Evolutionary conservation across 1,140 invertebrate species (phyloP).

Genomic region (Megalopta genalis): DNA sequence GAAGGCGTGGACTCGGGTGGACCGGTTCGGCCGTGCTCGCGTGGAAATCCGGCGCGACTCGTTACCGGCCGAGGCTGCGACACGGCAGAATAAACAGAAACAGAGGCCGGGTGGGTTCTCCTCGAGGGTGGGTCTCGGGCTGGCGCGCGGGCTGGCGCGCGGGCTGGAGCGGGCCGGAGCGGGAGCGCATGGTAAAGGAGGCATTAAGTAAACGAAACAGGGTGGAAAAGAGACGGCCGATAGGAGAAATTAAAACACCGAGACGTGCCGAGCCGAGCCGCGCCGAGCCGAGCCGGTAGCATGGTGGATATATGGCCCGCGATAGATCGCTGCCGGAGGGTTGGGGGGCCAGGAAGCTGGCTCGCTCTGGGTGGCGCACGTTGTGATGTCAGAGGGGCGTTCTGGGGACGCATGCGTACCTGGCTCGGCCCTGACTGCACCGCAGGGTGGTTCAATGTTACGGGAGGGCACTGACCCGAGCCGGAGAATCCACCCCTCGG

Average conservation of each 20-base stretch:
- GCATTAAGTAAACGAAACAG: slow-evolving; percentile 1
- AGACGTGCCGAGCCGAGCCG: slow-evolving; percentile 46
- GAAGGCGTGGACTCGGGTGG: neutral
- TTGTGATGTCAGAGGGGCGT: slow-evolving; percentile 57
- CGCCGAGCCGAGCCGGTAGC: slow-evolving; percentile 3
- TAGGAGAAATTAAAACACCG: slow-evolving; percentile 62
- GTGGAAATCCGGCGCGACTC: too few relatives aligned
- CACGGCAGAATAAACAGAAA: slow-evolving; percentile 20
- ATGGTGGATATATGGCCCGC: slow-evolving; percentile 7
- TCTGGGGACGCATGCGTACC: slow-evolving; percentile 69
- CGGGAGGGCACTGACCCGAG: slow-evolving; percentile 79
- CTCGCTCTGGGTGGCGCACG: slow-evolving; percentile 47
- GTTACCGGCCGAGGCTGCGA: too few relatives aligned
- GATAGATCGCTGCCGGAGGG: slow-evolving; percentile 30
- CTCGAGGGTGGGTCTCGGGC: neutral
- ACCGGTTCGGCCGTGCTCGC: too few relatives aligned
- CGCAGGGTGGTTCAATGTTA: slow-evolving; percentile 80
- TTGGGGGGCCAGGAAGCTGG: slow-evolving; percentile 42
- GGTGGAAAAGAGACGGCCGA: slow-evolving; percentile 1
- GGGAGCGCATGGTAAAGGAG: neutral
- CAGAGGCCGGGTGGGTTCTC: neutral
- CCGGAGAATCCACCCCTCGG: slow-evolving; percentile 66
- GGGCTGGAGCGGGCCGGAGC: neutral
- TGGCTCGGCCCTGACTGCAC: slow-evolving; percentile 78
- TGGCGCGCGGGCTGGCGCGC: neutral